These are phyloP conservation scores for Sphaerophoria taeniata DNA, from an alignment of 2,888 invertebrate species.

Conservation along the genomic window DNA sequence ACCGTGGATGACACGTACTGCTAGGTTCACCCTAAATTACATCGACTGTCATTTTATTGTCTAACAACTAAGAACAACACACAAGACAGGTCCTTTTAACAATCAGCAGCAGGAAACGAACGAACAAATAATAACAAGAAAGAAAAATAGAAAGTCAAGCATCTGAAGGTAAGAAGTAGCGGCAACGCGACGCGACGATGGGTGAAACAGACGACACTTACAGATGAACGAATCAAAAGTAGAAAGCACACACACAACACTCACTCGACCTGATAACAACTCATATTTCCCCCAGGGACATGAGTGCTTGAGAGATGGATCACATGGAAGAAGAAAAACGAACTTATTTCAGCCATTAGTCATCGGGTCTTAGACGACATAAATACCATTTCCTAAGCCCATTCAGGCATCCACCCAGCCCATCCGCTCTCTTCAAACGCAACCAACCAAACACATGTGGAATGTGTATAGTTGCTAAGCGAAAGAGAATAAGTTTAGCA, in stretches of 20 bases:
- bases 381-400: neutral
- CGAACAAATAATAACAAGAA: slow-evolving; percentile 1
- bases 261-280: slow-evolving; percentile 63
- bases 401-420: neutral
- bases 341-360: slow-evolving; percentile 71
- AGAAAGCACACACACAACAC: slow-evolving; percentile 59
- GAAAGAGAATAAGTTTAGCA: slow-evolving; percentile 53
- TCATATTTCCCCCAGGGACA: slow-evolving; percentile 70
- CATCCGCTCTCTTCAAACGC: neutral
- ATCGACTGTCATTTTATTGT: slow-evolving; percentile 71
- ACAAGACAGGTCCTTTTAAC: slow-evolving; percentile 47
- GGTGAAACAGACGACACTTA: slow-evolving; percentile 28
- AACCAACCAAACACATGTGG: slow-evolving; percentile 1
- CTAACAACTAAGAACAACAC: slow-evolving; percentile 39
- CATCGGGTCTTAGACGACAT: slow-evolving; percentile 64
- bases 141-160: neutral
- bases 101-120: slow-evolving; percentile 22
- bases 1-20: slow-evolving; percentile 34
- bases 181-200: neutral
- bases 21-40: slow-evolving; percentile 61
- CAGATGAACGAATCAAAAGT: slow-evolving; percentile 68
- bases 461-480: neutral
- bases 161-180: neutral
- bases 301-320: slow-evolving; percentile 66
- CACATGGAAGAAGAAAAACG: slow-evolving; percentile 55